Conservation (phyloP, 2,888 invertebrate species). For the Lasioglossum zephyrum region DNA sequence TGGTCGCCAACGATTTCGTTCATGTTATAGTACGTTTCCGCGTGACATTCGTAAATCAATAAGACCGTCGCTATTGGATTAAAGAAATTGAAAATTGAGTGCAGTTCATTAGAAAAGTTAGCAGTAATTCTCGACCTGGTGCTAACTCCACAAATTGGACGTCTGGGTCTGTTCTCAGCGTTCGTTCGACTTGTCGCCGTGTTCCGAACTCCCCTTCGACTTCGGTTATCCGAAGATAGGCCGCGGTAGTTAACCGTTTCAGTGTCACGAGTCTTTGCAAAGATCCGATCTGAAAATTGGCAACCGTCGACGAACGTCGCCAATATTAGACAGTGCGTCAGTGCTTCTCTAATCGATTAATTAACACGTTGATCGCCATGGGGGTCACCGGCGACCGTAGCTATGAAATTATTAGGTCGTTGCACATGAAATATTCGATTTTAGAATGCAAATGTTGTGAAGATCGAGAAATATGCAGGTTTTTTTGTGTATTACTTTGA, state of each 20-base stretch:
- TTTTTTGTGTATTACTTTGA: no score
- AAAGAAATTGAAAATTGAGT: constrained; percentile 62
- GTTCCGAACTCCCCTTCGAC: not conserved
- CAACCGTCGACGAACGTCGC: not conserved
- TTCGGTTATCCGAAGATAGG: constrained; percentile 26
- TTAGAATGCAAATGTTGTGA: not conserved
- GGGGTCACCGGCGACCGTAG: not conserved
- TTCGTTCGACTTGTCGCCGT: constrained; percentile 29
- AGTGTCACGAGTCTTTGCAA: not conserved
- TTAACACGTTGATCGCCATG: not conserved
- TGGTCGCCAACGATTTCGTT: not conserved
- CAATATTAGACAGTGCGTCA: constrained; percentile 1
- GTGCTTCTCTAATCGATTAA: constrained; percentile 5
- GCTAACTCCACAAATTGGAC: constrained; percentile 66
- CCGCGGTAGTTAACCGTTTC: constrained; percentile 23
- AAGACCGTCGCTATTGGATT: constrained; percentile 44
- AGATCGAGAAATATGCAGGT: not conserved
- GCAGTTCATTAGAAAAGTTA: constrained; percentile 60
- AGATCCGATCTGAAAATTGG: not conserved
- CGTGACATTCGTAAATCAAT: constrained; percentile 34
- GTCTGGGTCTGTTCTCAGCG: constrained; percentile 22
- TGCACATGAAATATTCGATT: not conserved
- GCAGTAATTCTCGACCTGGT: constrained; percentile 58
- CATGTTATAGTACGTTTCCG: not conserved
- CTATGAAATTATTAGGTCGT: not conserved